Conservation (phyloP, 2,797 vertebrate species). For the Eospalax fontanierii region DNA sequence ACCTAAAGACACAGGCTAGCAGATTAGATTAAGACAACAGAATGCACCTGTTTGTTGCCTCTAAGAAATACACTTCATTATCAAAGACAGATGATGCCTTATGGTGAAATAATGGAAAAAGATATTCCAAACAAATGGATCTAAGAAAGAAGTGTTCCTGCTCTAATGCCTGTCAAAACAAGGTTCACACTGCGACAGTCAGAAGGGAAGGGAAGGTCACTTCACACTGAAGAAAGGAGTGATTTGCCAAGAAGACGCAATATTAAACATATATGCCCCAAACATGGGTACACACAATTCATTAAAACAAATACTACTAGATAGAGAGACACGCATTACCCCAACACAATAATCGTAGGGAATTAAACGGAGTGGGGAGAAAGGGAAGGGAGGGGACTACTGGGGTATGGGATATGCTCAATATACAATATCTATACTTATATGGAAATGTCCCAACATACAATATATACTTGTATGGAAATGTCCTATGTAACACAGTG, state of each 20-base stretch:
- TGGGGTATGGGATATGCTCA: not conserved
- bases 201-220: not conserved
- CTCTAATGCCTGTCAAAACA: not conserved
- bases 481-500: not conserved
- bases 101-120: not conserved
- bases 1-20: not conserved
- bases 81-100: too few species aligned
- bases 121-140: not conserved
- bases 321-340: too few species aligned
- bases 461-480: not conserved
- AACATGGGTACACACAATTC: too few species aligned
- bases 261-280: too few species aligned
- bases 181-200: not conserved
- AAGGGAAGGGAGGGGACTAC: not conserved
- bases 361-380: too few species aligned
- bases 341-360: too few species aligned
- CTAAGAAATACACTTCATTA: too few species aligned
- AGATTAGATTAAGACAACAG: not conserved
- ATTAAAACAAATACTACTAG: too few species aligned
- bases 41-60: not conserved
- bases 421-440: not conserved
- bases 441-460: too few species aligned
- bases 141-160: not conserved
- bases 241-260: too few species aligned
- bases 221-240: too few species aligned